Base-by-base conservation (phyloP, 2,888 invertebrate genomes). In the Cloeon dipterum region DNA sequence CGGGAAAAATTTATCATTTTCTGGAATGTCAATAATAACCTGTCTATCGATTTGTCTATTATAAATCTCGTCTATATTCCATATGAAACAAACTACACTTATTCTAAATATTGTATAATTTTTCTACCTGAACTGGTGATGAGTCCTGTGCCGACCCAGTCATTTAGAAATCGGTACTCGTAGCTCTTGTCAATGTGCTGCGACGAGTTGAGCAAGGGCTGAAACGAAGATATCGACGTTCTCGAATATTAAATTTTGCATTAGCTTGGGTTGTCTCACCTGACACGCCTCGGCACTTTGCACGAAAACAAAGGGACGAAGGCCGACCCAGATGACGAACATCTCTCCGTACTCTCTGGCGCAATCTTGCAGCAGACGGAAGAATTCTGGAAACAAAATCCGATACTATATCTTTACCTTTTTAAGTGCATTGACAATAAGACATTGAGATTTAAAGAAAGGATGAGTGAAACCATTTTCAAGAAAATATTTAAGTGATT, bases 111-210 rank as follows among this genome's bases (percentile, higher is more conserved):
- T n/a, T n/a, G n/a, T n/a, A n/a, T n/a, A n/a, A n/a, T n/a, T n/a
- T 20, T 20, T 20, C 48, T 41, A 55, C 57, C 57, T 32, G 44
- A 44, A 38, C 53, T 53, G 3, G 51, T 52, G 16, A 58, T 42
- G 21, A 58, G 48, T 13, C 57, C 57, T 14, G 45, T 49, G 3
- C 57, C 56, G 3, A 58, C 47, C 53, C 57, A 57, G 3, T 51
- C 51, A 17, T 47, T 45, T 4, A 55, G 42, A 39, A 52, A 52
- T 13, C 47, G 40, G 39, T 58, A 57, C 39, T 58, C 57, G 16
- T 51, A 42, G 38, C 55, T 58, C 40, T 57, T 57, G 39, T 54
- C 51, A 32, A 54, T 54, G 39, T 56, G 55, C 4, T 45, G 32
- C n/a, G 46, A 48, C 26, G 56, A 57, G 39, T 46, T 54, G 11